Evolutionary conservation across 2,797 vertebrate species (phyloP), one percentile per base, ranked within the genome.

Genomic region (Orientallactaga sibirica): DNA sequence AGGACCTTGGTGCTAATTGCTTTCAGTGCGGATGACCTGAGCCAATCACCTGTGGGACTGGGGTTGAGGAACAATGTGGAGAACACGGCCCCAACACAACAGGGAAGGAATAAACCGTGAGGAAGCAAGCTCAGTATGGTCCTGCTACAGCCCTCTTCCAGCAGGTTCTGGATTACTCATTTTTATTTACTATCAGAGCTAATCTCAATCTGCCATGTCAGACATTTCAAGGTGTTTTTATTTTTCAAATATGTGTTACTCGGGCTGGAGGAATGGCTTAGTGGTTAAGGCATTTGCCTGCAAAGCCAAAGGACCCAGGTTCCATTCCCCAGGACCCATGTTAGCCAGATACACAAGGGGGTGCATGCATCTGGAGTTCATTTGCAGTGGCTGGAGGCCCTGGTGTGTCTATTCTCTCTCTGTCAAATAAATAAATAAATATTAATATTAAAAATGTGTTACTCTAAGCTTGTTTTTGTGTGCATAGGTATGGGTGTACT

Each of bases 201-300:
- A 62, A 89, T 4, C 19, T 71, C n/a, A 85, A 90, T 58, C 90
- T 88, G 8, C 52, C 41, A 94, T 84, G 58, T 80, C 77, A 80
- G 81, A 77, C 29, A 61, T 55, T 79, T 73, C 87, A 85, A 90
- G 76, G 86, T 85, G 66, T 52, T 76, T 92, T 91, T 71, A 71
- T 14, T 88, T 87, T 87, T 79, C 80, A 20, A 89, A 86, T 8
- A 48, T 48, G 48, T 48, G 48, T 48, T 48, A 7, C 48, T 48
- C 48, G 48, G 48, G 48, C 48, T 48, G 48, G 48, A 48, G 48
- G 10, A 10, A 48, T 48, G 7, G 48, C 48, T 48, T 48, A 48
- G 48, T 10, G 8, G 48, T 48, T 48, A 48, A 48, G 48, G 48
- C 7, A 10, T 10, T 48, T 48, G 48, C 48, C 48, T 48, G 48